A percentile compares a stretch with the other conserved stretches of the same genome.
Evolutionary conservation across 2,113 vertebrate genomes (phyloP).

Genomic region (Sciurus niger): DNA sequence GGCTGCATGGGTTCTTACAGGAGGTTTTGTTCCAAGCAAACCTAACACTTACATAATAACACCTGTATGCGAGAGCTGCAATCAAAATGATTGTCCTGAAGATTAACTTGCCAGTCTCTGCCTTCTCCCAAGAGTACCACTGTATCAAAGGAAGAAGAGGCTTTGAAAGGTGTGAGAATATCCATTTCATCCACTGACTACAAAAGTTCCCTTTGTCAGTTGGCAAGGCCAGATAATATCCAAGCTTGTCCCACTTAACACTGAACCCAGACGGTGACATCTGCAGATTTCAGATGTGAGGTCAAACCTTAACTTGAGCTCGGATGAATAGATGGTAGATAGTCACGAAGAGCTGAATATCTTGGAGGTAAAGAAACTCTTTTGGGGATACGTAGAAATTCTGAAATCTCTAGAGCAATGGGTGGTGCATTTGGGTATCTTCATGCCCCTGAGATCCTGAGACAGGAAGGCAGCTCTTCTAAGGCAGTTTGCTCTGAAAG

Average conservation of each 20-base stretch:
- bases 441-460: background rate
- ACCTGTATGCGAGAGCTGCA: background rate
- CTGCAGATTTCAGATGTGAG: background rate
- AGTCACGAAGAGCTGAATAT: background rate
- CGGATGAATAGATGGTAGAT: background rate
- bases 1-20: background rate
- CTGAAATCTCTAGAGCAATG: background rate
- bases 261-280: background rate
- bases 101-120: slow-evolving; percentile 36
- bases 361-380: background rate
- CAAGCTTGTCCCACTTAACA: background rate
- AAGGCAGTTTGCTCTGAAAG: background rate
- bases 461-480: background rate
- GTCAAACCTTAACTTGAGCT: slow-evolving; percentile 33
- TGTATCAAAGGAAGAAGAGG: slow-evolving; percentile 74
- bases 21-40: slow-evolving; percentile 27
- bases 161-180: slow-evolving; percentile 70
- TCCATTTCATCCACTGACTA: background rate
- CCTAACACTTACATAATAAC: slow-evolving; percentile 74
- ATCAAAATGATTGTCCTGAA: slow-evolving; percentile 29
- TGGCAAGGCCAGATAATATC: slow-evolving; percentile 4
- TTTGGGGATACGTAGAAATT: background rate
- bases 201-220: slow-evolving; percentile 65
- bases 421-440: background rate
- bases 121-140: background rate